Percentiles rank a stretch among this genome's conserved stretches.
phyloP scores from a whole-genome alignment of 2,113 vertebrate genomes.

The Scortum barcoo region DNA sequence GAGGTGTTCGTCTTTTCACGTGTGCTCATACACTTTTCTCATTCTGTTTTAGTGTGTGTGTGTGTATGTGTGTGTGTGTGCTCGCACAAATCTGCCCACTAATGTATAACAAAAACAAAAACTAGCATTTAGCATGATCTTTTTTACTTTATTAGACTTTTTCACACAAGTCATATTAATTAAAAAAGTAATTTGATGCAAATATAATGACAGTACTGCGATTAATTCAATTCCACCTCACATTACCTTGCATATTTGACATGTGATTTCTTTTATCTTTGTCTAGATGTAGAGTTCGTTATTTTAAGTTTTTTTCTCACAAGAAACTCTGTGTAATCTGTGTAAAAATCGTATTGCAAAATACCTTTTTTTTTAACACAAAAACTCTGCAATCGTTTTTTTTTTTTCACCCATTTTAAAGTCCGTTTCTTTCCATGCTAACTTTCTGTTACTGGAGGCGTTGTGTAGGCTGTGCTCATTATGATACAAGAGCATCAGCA shows the following conservation, averaged over 20 bases:
- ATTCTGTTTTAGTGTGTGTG: background rate
- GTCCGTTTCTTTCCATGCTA: background rate
- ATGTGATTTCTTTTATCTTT: background rate
- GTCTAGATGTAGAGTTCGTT: too few relatives aligned
- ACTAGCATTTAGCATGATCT: background rate
- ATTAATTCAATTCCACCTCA: background rate
- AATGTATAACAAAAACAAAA: background rate
- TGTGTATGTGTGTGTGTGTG: background rate
- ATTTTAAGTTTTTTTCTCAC: too few relatives aligned
- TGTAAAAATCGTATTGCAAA: background rate
- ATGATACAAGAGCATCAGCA: background rate
- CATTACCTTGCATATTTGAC: background rate
- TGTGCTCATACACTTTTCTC: background rate
- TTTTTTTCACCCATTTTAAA: background rate
- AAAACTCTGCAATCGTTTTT: background rate
- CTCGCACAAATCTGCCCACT: background rate
- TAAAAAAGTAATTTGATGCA: too few relatives aligned
- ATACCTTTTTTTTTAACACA: background rate
- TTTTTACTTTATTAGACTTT: too few relatives aligned
- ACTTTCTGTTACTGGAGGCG: background rate
- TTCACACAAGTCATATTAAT: background rate
- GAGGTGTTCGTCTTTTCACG: background rate
- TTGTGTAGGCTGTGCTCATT: background rate
- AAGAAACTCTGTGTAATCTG: too few relatives aligned
- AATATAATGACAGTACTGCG: background rate